Evolutionary conservation across 1,140 invertebrate species (phyloP), one percentile per base, ranked within the genome.

Genomic region (Listronotus bonariensis): DNA sequence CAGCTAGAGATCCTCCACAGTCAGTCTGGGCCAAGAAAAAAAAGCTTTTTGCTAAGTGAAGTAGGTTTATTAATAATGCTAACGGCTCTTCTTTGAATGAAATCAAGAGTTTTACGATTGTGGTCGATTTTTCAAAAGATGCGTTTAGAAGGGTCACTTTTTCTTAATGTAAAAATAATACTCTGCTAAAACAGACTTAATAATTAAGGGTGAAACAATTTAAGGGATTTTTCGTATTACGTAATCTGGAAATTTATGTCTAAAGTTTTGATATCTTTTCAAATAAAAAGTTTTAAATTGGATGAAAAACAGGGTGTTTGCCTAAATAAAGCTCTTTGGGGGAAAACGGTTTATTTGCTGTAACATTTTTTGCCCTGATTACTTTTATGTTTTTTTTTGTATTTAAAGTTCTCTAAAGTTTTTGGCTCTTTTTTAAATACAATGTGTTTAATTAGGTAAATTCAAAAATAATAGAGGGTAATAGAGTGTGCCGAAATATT

Each of bases 231-330:
- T 48, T 20, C 45, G 15, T 20, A 48, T 48, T 48, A 17, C 26
- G 18, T 48, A 48, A 48, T 48, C 18, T 48, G 45, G 18, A 48
- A 48, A 48, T 20, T 48, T 48, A 48, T 48, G 18, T 10, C 3
- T 5, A 20, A 48, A 48, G 14, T 48, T 48, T 48, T 48, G 45
- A 48, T 48, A 20, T 48, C 45, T 48, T 48, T 48, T 20, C 45
- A 48, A 48, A 48, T 48, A 48, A 48, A 48, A 48, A 48, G 15
- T 48, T 48, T 48, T 20, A 48, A 48, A 48, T 48, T 48, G 18
- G 10, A 12, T 48, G 45, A 48, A 48, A 48, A 48, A 48, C 18
- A 4, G 18, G 45, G 10, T 20, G 45, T 48, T 48, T 48, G 45
- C 45, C 26, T 20, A 48, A 48, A 48, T 20, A 48, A 48, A 20